Conservation (phyloP, 2,797 vertebrate species). For the Melanotaenia pygmaea region DNA sequence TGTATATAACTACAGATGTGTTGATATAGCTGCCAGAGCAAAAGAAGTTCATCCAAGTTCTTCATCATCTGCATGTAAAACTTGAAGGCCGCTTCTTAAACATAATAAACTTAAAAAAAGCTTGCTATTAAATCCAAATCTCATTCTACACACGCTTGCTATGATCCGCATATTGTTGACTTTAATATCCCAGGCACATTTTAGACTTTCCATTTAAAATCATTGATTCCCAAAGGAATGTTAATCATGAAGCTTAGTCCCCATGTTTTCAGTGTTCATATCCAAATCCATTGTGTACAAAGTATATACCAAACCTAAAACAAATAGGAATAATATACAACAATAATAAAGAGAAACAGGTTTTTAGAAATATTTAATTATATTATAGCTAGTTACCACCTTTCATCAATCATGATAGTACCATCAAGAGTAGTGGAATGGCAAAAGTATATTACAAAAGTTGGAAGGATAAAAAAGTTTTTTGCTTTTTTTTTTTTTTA, state of each 20-base stretch:
- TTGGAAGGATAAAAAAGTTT: constrained; percentile 76
- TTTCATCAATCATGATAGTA: constrained; percentile 64
- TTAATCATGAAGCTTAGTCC: neutral
- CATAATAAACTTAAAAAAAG: neutral
- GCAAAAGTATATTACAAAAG: constrained; percentile 78
- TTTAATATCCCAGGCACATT: neutral
- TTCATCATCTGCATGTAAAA: neutral
- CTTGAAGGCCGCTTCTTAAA: neutral
- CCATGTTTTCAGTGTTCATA: neutral
- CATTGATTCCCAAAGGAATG: neutral
- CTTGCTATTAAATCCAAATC: neutral
- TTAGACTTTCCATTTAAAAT: neutral
- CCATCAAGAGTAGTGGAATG: constrained; percentile 63
- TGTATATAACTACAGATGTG: neutral
- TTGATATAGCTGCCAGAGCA: neutral
- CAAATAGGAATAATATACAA: neutral
- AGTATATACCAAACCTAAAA: neutral
- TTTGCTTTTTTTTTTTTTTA: neutral
- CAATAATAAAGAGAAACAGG: neutral
- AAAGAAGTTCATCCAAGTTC: rapidly evolving
- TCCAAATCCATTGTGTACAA: neutral
- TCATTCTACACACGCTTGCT: neutral
- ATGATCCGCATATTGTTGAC: neutral
- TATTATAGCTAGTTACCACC: constrained; percentile 44
- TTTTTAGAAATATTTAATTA: constrained; percentile 67